These are phyloP conservation scores for Brachionus calyciflorus DNA, from an alignment of 1,140 invertebrate genomes.

Conservation along the genomic window DNA sequence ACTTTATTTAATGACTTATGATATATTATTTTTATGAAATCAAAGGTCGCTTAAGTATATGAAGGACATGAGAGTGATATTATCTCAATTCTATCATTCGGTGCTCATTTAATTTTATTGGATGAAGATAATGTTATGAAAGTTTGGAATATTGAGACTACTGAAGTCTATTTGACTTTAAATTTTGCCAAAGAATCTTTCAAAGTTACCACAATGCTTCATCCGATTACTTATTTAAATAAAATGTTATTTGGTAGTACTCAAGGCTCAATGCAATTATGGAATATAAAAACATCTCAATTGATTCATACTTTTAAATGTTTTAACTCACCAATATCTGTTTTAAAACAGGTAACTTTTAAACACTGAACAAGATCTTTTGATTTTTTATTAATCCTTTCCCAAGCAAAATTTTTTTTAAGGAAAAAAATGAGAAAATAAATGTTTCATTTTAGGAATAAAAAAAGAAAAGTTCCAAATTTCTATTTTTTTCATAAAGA, in stretches of 20 bases:
- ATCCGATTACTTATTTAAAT: slow-evolving; percentile 88
- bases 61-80: slow-evolving; percentile 72
- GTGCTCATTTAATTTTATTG: slow-evolving; percentile 76
- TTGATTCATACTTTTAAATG: slow-evolving; percentile 74
- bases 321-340: slow-evolving; percentile 70
- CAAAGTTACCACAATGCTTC: slow-evolving; percentile 64
- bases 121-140: slow-evolving; percentile 74
- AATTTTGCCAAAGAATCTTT: slow-evolving; percentile 35
- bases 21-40: slow-evolving; percentile 47
- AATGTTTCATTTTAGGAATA: no score
- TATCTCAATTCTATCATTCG: slow-evolving; percentile 79
- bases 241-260: slow-evolving; percentile 87
- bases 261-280: slow-evolving; percentile 81
- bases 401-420: no score
- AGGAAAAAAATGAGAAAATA: no score
- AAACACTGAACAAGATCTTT: no score
- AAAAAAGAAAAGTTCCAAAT: no score
- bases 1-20: slow-evolving; percentile 43
- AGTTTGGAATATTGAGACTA: slow-evolving; percentile 79
- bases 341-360: slow-evolving; percentile 69
- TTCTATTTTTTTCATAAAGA: no score
- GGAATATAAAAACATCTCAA: slow-evolving; percentile 74
- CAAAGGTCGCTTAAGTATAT: slow-evolving; percentile 74
- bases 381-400: no score
- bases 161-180: slow-evolving; percentile 67